Conservation (phyloP, 2,113 vertebrate genomes). For the Larimichthys crocea region DNA sequence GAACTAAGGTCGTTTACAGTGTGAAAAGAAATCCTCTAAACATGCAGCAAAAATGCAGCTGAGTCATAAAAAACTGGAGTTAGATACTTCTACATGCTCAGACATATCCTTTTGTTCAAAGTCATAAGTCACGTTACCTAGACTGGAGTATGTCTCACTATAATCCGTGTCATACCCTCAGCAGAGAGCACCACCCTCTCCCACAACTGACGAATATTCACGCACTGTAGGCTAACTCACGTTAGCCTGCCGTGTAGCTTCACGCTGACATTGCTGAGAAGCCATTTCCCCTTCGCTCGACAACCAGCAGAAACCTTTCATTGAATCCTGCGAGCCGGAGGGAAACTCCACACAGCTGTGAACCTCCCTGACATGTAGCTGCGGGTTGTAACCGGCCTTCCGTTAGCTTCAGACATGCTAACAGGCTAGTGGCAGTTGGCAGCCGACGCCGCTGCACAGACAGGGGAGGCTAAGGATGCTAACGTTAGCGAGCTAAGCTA, state of each 20-base stretch:
- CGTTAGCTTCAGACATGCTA: constrained; percentile 47
- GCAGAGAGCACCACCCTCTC: constrained; percentile 60
- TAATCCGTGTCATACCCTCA: constrained; percentile 48
- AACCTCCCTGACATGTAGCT: not conserved
- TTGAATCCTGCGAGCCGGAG: not conserved
- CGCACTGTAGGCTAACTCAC: constrained; percentile 29
- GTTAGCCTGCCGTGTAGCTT: constrained; percentile 60
- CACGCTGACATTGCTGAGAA: not conserved
- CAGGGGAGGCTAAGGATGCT: constrained; percentile 59
- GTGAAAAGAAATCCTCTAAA: not conserved
- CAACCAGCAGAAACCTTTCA: not conserved
- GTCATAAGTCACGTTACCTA: constrained; percentile 22
- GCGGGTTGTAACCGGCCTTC: constrained; percentile 29
- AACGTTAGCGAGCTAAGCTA: constrained; percentile 75
- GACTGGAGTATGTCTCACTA: constrained; percentile 18
- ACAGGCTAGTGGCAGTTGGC: constrained; percentile 46
- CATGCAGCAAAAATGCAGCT: not conserved
- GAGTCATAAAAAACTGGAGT: not conserved
- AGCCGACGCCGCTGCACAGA: constrained; percentile 31
- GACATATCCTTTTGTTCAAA: not conserved
- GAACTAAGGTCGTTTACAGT: not conserved
- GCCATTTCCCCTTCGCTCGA: constrained; percentile 8
- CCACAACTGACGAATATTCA: constrained; percentile 32
- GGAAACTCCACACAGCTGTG: constrained; percentile 1
- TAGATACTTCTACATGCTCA: too few relatives aligned